Conservation (phyloP, 1,140 invertebrate species). For the Apis dorsata region DNA sequence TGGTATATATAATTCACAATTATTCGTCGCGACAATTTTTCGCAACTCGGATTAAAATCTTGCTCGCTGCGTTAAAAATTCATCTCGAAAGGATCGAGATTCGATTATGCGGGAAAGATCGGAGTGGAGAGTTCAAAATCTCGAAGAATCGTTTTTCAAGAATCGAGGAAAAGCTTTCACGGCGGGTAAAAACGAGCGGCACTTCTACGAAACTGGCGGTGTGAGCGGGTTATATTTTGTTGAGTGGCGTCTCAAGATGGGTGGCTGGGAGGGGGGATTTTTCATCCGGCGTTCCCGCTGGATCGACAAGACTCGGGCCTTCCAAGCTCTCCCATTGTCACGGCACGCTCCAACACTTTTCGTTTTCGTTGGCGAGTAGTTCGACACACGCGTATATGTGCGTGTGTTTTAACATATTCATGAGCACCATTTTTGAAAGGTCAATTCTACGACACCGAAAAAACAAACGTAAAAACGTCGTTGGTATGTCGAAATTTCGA, state of each 20-base stretch:
- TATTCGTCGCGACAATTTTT: too few relatives aligned
- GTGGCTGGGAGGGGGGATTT: conserved; percentile 9
- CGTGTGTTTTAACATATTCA: too few relatives aligned
- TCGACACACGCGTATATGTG: too few relatives aligned
- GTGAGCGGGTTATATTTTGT: conserved; percentile 33
- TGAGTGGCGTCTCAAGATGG: conserved; percentile 35
- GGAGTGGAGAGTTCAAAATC: not conserved
- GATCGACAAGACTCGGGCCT: conserved; percentile 50
- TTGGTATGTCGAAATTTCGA: too few relatives aligned
- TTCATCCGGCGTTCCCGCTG: conserved; percentile 49
- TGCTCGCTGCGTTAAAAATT: too few relatives aligned
- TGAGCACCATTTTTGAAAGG: too few relatives aligned
- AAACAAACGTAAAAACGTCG: too few relatives aligned
- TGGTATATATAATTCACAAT: too few relatives aligned
- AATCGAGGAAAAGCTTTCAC: not conserved
- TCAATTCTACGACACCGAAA: too few relatives aligned
- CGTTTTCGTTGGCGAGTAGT: not conserved
- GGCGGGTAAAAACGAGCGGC: conserved; percentile 11
- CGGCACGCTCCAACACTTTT: conserved; percentile 60
- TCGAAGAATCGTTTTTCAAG: not conserved
- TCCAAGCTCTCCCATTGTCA: conserved; percentile 62
- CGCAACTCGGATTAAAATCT: too few relatives aligned
- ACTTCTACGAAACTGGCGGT: not conserved
- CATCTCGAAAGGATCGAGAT: too few relatives aligned
- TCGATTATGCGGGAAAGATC: too few relatives aligned